These are phyloP conservation scores for Gyps fulvus DNA, from an alignment of 2,113 vertebrate genomes.

Conservation along the genomic window DNA sequence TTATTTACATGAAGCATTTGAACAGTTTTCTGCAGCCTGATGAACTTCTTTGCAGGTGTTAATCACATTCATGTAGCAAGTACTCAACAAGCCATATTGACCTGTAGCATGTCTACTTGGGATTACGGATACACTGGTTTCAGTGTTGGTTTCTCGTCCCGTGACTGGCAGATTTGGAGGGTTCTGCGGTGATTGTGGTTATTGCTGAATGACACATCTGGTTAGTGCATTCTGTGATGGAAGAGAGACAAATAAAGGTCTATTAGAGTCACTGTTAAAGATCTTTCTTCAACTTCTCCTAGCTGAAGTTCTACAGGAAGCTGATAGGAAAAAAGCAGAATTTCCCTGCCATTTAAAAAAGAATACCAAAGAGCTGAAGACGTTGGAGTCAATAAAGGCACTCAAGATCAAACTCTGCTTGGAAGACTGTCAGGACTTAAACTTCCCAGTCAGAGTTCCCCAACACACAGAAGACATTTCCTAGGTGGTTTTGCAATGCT, in stretches of 20 bases:
- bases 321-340: neutral
- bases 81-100: neutral
- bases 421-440: neutral
- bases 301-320: neutral
- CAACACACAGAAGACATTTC: neutral
- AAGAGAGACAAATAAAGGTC: neutral
- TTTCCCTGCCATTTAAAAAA: neutral
- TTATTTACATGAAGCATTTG: neutral
- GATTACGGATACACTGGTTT: neutral
- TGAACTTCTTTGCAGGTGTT: neutral
- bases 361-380: neutral
- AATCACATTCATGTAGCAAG: neutral
- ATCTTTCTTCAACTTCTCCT: neutral
- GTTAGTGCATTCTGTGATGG: neutral
- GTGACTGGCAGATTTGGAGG: neutral
- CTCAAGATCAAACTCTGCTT: neutral
- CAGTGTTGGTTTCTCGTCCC: neutral
- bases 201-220: neutral
- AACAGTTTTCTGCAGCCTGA: neutral
- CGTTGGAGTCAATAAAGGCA: neutral
- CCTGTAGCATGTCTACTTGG: neutral
- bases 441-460: neutral
- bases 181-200: neutral
- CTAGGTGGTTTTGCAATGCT: neutral
- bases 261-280: neutral